Base-by-base conservation (phyloP, 2,888 invertebrate species). In the Caenorhabditis virilis region DNA sequence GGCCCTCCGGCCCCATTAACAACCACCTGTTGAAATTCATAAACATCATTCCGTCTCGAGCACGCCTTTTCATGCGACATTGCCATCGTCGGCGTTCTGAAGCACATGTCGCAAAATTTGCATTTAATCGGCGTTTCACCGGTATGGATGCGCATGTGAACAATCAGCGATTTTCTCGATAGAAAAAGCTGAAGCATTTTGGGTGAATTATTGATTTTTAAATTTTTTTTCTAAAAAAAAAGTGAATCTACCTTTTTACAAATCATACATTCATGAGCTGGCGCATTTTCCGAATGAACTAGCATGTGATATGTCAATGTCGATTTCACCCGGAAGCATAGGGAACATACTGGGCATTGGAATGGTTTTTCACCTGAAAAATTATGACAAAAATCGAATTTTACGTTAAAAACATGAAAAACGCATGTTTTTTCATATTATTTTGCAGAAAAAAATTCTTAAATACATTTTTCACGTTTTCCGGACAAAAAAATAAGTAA, bases 291-390 rank as follows among this genome's bases (percentile, higher is more conserved):
- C 2, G 60, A 39, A 39, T 74, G 74, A 0, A 43, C 55, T n/a
- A 27, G 20, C 39, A 51, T 50, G 42, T 74, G 74, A 11, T 26
- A 35, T 26, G 46, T 61, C 26, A 76, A 47, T 1, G 66, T 65
- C 11, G 51, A 53, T 39, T 67, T 62, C 20, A 65, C 7, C 20
- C 63, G 57, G 54, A 77, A 77, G 3, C 38, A n/a, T 11, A 36
- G 35, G 9, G n/a, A 15, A 43, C 77, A 77, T 15, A 55, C 35
- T 11, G 57, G 35, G 45, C 78, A 78, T 26, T 53, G 36, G 51
- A 46, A 63, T 0, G 69, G 62, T 25, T 54, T 48, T 51, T 73
- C 76, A 7, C 68, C 76, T 75, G 41, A 20, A 71, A 55, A n/a
- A n/a, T n/a, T n/a, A n/a, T n/a, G n/a, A n/a, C n/a, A n/a, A n/a